A percentile compares a stretch with the other conserved stretches of the same genome.
phyloP scores from a whole-genome alignment of 1,140 invertebrate species.

The Ditylenchus dipsaci region DNA sequence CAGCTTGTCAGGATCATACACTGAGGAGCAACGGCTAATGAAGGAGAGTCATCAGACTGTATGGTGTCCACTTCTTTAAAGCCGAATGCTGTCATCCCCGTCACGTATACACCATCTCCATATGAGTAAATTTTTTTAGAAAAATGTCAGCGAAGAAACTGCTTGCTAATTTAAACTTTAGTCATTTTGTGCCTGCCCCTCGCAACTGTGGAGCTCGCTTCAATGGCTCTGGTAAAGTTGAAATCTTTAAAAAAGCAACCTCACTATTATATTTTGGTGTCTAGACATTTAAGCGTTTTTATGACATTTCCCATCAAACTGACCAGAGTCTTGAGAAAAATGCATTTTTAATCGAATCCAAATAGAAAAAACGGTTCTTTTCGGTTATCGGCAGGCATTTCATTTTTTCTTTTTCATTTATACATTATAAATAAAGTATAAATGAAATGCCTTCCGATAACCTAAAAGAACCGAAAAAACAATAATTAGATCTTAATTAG shows the following conservation, averaged over 20 bases:
- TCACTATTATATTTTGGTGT: no score
- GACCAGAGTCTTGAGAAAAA: no score
- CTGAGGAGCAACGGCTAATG: neutral
- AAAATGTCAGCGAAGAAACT: neutral
- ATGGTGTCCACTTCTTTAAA: constrained; percentile 1
- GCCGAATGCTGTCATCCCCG: constrained; percentile 10
- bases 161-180: neutral
- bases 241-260: no score
- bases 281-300: no score
- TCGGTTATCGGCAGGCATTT: no score
- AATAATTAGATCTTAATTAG: no score
- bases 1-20: constrained; percentile 4
- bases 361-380: neutral
- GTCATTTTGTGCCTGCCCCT: constrained; percentile 26
- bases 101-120: constrained; percentile 27
- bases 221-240: constrained; percentile 17
- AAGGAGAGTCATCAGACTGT: neutral
- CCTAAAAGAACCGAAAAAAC: no score
- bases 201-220: constrained; percentile 37
- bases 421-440: no score
- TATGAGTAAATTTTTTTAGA: constrained; percentile 15
- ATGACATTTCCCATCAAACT: no score
- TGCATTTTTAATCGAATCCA: no score
- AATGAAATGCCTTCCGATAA: no score
- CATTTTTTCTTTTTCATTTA: no score